phyloP scores from a whole-genome alignment of 2,113 vertebrate species.

The Ploceus nigricollis region DNA sequence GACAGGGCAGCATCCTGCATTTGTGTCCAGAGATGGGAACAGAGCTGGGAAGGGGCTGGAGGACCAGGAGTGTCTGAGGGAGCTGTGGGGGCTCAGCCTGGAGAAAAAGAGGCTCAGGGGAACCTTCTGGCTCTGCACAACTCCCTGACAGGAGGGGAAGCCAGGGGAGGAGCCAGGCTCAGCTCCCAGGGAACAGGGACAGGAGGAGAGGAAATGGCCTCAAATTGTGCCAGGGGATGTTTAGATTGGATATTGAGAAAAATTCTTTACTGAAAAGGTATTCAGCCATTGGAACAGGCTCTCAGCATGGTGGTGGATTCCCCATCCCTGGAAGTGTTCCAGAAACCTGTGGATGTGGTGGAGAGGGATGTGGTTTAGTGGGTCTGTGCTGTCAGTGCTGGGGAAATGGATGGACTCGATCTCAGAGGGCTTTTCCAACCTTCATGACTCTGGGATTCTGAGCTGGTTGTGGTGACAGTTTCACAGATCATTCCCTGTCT shows the following conservation, averaged over 20 bases:
- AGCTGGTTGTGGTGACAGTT: not conserved
- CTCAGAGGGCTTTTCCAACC: not conserved
- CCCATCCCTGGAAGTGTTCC: not conserved
- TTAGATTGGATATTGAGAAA: not conserved
- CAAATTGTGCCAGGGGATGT: not conserved
- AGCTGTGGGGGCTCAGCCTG: not conserved
- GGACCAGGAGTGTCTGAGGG: not conserved
- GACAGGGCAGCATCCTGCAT: not conserved
- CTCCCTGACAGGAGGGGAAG: not conserved
- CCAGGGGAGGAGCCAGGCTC: rapidly evolving
- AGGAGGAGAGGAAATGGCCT: not conserved
- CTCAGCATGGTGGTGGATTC: not conserved
- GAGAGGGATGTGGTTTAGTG: not conserved
- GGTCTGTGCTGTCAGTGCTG: not conserved
- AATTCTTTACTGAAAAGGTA: not conserved
- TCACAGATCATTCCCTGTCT: not conserved
- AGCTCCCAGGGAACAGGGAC: not conserved
- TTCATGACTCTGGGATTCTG: not conserved
- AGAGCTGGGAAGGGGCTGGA: not conserved
- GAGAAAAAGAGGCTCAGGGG: not conserved
- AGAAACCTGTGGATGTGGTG: not conserved
- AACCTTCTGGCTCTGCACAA: not conserved
- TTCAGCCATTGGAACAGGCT: not conserved
- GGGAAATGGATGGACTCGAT: not conserved
- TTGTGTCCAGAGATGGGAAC: not conserved